Base-by-base conservation (phyloP, 2,888 invertebrate genomes). In the Ditylenchus weischeri region DNA sequence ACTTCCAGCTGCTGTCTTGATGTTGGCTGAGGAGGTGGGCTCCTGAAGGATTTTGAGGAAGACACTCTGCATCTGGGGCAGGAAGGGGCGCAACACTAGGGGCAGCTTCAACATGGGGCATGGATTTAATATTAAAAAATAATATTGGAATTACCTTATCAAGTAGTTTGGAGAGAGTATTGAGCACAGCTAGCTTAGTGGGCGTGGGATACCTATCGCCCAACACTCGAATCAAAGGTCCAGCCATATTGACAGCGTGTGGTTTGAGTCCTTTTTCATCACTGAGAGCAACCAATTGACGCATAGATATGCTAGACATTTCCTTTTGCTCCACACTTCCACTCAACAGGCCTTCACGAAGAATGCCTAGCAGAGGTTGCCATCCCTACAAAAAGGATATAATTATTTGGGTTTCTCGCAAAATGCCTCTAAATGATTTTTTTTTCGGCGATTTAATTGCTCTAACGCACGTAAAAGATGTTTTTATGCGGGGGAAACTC, bases 21-120 rank as follows among this genome's bases (percentile, higher is more conserved):
- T 77, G 50, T 72, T 71, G 48, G 71, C 62, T 23, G 54, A 54
- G 0, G 79, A 78, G 8, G 75, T 65, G 36, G 90, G 88, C 85
- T 98, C 98, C 83, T 90, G 90, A 65, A 96, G 86, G 5, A 95
- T 91, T 86, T 95, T 95, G 62, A 95, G 88, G 86, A 98, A 96
- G 21, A 96, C 96, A 1, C 95, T 95, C 87, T 96, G 96, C 50
- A 98, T 88, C 86, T 98, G 98, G 1, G 98, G 96, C 80, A 96
- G 87, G 86, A 98, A 98, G 84, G 96, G 95, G 85, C 94, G 94
- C 84, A 98, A 86, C 89, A 93, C 90, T 49, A 90, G 88, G 57
- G 93, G 93, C 72, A 94, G 93, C 90, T 91, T 83, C 23, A 82
- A 62, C 47, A 54, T 29, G 29, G 29, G 29, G 5, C 29, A 4